phyloP scores from a whole-genome alignment of 2,797 vertebrate genomes.

The Leucoraja ocellata region DNA sequence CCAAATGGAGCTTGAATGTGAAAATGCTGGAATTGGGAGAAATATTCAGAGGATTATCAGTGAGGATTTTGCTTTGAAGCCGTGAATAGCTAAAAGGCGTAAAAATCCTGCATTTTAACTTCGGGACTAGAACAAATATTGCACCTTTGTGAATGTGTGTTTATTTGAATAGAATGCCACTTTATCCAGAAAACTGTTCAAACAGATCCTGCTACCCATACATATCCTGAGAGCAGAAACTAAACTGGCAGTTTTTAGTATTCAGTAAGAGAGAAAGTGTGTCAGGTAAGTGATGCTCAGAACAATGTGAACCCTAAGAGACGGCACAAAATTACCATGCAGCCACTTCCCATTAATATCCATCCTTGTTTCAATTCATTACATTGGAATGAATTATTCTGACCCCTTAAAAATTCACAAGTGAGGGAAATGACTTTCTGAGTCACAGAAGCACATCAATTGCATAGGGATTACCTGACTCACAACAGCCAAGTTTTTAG shows the following conservation, averaged over 20 bases:
- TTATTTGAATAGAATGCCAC: neutral
- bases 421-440: neutral
- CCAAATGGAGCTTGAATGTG: neutral
- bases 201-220: neutral
- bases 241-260: neutral
- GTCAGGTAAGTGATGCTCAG: slow-evolving; percentile 4
- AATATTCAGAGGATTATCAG: neutral
- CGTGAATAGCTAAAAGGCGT: neutral
- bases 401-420: neutral
- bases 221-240: neutral
- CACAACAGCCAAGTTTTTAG: neutral
- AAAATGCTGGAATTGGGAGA: neutral
- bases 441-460: neutral
- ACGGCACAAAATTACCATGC: slow-evolving; percentile 24
- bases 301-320: neutral
- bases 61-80: no score
- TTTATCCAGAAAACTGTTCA: neutral
- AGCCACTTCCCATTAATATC: slow-evolving; percentile 22
- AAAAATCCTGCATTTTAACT: neutral
- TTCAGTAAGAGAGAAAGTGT: neutral
- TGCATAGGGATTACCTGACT: neutral
- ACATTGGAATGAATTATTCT: neutral
- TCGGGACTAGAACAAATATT: neutral
- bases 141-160: neutral
- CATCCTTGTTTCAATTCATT: slow-evolving; percentile 23